These are phyloP conservation scores for Turdus rufiventris DNA, from an alignment of 2,113 vertebrate species.

Conservation along the genomic window DNA sequence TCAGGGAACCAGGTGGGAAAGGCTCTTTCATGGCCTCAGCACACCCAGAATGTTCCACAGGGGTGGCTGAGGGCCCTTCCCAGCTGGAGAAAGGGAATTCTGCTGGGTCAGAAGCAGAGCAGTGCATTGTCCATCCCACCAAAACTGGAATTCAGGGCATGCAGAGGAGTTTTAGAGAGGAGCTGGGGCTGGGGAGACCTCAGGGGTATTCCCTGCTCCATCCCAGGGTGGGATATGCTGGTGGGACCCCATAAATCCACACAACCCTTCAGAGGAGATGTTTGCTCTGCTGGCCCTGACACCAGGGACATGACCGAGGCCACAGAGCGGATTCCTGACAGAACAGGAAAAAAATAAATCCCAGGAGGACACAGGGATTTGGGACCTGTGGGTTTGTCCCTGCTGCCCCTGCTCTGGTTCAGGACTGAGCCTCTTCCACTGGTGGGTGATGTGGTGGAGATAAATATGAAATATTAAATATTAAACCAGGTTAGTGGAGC, in stretches of 20 bases:
- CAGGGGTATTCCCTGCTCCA: not conserved
- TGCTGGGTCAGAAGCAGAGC: not conserved
- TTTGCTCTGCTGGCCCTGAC: not conserved
- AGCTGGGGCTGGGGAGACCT: not conserved
- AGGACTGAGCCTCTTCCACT: not conserved
- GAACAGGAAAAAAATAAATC: not conserved
- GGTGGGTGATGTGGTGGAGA: not conserved
- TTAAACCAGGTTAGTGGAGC: slow-evolving; percentile 8
- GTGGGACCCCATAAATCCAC: not conserved
- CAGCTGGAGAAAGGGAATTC: no score
- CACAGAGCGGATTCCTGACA: not conserved
- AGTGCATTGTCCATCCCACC: not conserved
- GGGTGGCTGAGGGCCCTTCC: not conserved
- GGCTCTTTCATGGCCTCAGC: not conserved
- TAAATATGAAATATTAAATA: not conserved
- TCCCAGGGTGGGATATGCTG: no score
- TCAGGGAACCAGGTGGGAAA: not conserved
- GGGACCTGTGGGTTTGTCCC: rapidly evolving
- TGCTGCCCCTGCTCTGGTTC: not conserved
- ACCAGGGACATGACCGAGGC: not conserved
- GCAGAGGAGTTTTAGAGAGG: not conserved
- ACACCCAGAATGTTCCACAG: not conserved
- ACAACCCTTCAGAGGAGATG: rapidly evolving
- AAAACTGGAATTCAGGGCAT: not conserved
- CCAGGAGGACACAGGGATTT: not conserved